Evolutionary conservation across 2,888 invertebrate species (phyloP).

Genomic region (Quadriops clusia): DNA sequence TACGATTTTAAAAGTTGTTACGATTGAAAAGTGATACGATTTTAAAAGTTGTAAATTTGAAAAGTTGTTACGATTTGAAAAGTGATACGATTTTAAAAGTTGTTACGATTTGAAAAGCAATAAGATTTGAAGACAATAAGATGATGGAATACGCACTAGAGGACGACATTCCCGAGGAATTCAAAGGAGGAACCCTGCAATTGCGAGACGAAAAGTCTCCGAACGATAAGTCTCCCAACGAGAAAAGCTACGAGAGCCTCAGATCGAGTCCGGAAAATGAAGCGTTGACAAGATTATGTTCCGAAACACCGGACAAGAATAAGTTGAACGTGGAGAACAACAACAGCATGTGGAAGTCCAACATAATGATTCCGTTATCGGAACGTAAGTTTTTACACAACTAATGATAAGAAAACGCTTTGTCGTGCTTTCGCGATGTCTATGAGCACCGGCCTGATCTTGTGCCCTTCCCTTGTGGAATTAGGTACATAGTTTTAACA

Average conservation of each 20-base stretch:
- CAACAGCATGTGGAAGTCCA: background rate
- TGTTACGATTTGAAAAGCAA: too few species aligned
- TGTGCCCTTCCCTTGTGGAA: constrained; percentile 22
- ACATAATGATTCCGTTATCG: background rate
- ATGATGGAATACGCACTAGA: constrained; percentile 17
- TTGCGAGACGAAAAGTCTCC: constrained; percentile 13
- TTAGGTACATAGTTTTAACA: constrained; percentile 16
- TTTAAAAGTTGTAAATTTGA: too few species aligned
- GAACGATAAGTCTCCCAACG: constrained; percentile 3
- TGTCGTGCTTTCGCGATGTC: constrained; percentile 18
- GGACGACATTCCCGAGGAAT: constrained; percentile 43
- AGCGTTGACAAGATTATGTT: background rate
- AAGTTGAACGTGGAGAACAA: background rate
- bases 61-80: too few species aligned
- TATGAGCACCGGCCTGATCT: constrained; percentile 23
- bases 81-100: too few species aligned
- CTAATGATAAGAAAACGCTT: constrained; percentile 2
- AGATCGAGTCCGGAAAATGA: too few species aligned
- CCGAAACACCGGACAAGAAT: background rate
- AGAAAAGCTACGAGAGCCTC: constrained; percentile 1
- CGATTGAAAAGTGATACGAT: too few species aligned
- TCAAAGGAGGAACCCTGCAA: constrained; percentile 41
- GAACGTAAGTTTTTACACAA: background rate
- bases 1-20: too few species aligned
- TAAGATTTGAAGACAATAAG: constrained; percentile 3